These are phyloP conservation scores for Pararge aegeria DNA, from an alignment of 1,140 invertebrate species.

Conservation along the genomic window DNA sequence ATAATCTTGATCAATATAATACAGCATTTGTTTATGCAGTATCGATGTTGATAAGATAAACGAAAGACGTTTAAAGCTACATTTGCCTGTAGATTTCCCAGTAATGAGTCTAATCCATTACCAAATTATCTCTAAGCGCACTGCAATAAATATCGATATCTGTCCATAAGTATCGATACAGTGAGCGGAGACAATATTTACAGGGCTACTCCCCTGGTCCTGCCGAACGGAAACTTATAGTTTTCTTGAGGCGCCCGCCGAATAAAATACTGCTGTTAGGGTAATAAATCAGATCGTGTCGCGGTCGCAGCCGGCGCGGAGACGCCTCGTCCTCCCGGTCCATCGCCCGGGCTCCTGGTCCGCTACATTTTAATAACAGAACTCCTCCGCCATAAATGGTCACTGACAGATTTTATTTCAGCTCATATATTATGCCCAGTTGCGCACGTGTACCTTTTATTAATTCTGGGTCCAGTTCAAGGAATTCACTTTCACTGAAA, in stretches of 20 bases:
- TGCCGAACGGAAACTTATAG: conserved; percentile 78
- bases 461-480: conserved; percentile 25
- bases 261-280: conserved; percentile 74
- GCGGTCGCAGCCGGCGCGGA: conserved; percentile 63
- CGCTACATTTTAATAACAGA: conserved; percentile 77
- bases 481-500: background rate
- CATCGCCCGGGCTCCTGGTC: conserved; percentile 34
- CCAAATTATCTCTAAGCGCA: conserved; percentile 69
- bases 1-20: too few species aligned
- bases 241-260: conserved; percentile 76
- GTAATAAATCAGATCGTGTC: conserved; percentile 73
- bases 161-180: conserved; percentile 64
- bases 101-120: conserved; percentile 69
- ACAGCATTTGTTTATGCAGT: too few species aligned
- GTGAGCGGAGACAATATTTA: conserved; percentile 75
- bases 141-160: conserved; percentile 75
- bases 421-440: conserved; percentile 64
- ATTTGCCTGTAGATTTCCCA: background rate
- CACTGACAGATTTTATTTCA: conserved; percentile 74
- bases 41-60: too few species aligned
- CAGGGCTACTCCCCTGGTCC: conserved; percentile 69
- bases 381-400: conserved; percentile 66
- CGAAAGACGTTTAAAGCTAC: background rate
- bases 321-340: conserved; percentile 43
- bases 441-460: conserved; percentile 58